phyloP scores from a whole-genome alignment of 2,888 invertebrate genomes.

The Aspidapion aeneum region DNA sequence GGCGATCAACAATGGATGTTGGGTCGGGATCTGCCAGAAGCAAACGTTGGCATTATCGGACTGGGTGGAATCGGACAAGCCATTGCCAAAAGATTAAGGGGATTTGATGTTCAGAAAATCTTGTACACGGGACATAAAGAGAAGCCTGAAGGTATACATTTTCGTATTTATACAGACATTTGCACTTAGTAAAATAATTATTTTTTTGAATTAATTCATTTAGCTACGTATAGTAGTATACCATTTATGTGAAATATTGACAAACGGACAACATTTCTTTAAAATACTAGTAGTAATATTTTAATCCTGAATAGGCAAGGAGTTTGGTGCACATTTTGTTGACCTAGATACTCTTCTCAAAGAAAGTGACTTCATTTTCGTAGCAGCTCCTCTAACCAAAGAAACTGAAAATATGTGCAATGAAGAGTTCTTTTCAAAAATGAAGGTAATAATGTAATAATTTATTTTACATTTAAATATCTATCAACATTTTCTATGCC shows the following conservation, averaged over 20 bases:
- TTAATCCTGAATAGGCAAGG: too few relatives aligned
- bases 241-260: too few relatives aligned
- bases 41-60: conserved; percentile 83
- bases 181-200: too few relatives aligned
- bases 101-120: conserved; percentile 69
- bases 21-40: conserved; percentile 72
- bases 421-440: conserved; percentile 60
- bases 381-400: conserved; percentile 63
- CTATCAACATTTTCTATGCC: too few relatives aligned
- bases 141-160: conserved; percentile 58
- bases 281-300: too few relatives aligned
- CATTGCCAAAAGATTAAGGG: conserved; percentile 65
- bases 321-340: conserved; percentile 61
- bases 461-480: too few relatives aligned
- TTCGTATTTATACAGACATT: too few relatives aligned
- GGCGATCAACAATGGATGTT: conserved; percentile 70
- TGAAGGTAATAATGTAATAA: conserved; percentile 58
- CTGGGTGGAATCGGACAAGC: conserved; percentile 76
- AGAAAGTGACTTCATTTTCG: conserved; percentile 73
- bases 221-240: too few relatives aligned
- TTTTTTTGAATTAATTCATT: too few relatives aligned
- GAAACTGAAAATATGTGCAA: conserved; percentile 72
- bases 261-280: too few relatives aligned
- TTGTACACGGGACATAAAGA: conserved; percentile 71
- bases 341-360: conserved; percentile 62